These are phyloP conservation scores for Nezara viridula DNA, from an alignment of 2,888 invertebrate genomes.

Conservation along the genomic window DNA sequence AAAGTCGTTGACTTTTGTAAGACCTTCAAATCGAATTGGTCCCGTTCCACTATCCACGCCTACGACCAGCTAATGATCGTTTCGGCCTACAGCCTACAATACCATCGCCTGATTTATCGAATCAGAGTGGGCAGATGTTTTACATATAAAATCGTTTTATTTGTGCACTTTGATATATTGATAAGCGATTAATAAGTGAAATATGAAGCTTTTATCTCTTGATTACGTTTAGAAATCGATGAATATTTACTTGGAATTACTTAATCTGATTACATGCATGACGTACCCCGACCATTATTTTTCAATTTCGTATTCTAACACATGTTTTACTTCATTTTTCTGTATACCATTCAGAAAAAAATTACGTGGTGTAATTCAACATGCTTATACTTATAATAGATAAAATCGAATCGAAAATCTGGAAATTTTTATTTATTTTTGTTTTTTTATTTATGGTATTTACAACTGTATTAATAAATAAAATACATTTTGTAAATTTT, in stretches of 20 bases:
- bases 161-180: not conserved
- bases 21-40: not conserved
- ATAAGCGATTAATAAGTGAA: not conserved
- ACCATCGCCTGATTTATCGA: not conserved
- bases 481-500: no score
- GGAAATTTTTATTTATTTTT: no score
- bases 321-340: not conserved
- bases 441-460: no score
- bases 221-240: not conserved
- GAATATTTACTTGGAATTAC: not conserved
- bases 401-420: no score
- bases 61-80: not conserved
- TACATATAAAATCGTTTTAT: constrained; percentile 9
- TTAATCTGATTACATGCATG: not conserved
- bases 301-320: not conserved
- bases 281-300: not conserved
- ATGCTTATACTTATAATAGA: no score
- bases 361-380: no score
- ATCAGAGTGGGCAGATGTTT: not conserved
- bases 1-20: not conserved
- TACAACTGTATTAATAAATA: no score
- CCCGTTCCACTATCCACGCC: not conserved
- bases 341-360: no score
- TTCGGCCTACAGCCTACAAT: not conserved
- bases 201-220: not conserved